Evolutionary conservation across 2,113 vertebrate genomes (phyloP).

Genomic region (Ptyas mucosa): DNA sequence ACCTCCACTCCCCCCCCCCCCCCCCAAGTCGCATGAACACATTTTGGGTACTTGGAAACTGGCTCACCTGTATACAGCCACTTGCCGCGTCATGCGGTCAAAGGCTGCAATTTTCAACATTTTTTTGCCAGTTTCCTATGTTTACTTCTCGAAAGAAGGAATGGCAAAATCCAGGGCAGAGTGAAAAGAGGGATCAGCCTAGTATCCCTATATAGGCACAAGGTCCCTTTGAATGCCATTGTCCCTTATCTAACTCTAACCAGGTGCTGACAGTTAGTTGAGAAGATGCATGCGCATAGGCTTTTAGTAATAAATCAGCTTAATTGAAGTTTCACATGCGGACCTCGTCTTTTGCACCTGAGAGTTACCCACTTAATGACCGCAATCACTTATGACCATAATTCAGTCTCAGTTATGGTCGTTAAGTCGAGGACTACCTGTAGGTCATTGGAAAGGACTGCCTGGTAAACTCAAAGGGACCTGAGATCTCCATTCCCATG

Average conservation of each 20-base stretch:
- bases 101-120: not conserved
- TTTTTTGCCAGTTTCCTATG: not conserved
- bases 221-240: not conserved
- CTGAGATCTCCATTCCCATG: not conserved
- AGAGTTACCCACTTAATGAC: not conserved
- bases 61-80: not conserved
- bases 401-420: not conserved
- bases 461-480: not conserved
- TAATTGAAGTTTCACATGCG: not conserved
- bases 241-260: not conserved
- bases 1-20: not conserved
- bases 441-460: not conserved
- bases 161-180: not conserved
- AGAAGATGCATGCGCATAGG: not conserved
- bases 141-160: not conserved
- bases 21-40: not conserved
- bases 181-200: not conserved
- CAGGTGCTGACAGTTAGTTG: not conserved
- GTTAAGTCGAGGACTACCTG: not conserved
- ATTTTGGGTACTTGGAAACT: not conserved
- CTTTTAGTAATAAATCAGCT: not conserved
- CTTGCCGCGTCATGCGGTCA: not conserved
- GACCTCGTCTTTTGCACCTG: not conserved
- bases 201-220: not conserved
- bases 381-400: not conserved